Percentiles rank a stretch among this genome's conserved stretches.
These are phyloP conservation scores for Stegodyphus mimosarum DNA, from an alignment of 1,140 invertebrate species.

Conservation along the genomic window DNA sequence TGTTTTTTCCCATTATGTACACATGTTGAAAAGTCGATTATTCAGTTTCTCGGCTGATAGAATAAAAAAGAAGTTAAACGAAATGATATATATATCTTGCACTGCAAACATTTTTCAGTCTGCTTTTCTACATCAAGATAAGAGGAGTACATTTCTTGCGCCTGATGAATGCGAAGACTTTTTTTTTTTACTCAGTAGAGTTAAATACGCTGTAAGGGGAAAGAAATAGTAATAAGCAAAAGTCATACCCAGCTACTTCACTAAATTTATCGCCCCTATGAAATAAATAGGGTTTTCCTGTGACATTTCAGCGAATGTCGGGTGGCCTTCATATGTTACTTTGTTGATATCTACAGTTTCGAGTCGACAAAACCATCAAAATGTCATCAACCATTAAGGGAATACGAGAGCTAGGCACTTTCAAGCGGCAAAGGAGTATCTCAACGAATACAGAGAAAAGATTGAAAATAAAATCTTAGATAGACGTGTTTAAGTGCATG, in stretches of 20 bases:
- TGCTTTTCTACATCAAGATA: no score
- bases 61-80: no score
- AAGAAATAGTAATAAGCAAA: not conserved
- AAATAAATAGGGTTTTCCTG: not conserved
- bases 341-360: not conserved
- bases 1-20: no score
- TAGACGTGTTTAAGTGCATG: slow-evolving; percentile 7
- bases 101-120: no score
- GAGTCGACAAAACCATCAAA: slow-evolving; percentile 17
- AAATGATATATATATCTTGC: no score
- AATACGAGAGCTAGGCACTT: slow-evolving; percentile 8
- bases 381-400: slow-evolving; percentile 32
- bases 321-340: slow-evolving; percentile 25
- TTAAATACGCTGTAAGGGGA: not conserved
- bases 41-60: no score
- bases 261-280: not conserved
- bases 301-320: not conserved
- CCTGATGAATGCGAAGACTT: no score
- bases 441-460: not conserved
- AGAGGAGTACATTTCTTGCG: no score
- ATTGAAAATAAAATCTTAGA: no score
- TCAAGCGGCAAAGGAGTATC: not conserved
- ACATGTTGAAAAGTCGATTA: no score
- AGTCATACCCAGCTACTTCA: not conserved
- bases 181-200: no score